A percentile compares a stretch with the other conserved stretches of the same genome.
phyloP scores from a whole-genome alignment of 1,140 invertebrate species.

The Aradophagus sp. region DNA sequence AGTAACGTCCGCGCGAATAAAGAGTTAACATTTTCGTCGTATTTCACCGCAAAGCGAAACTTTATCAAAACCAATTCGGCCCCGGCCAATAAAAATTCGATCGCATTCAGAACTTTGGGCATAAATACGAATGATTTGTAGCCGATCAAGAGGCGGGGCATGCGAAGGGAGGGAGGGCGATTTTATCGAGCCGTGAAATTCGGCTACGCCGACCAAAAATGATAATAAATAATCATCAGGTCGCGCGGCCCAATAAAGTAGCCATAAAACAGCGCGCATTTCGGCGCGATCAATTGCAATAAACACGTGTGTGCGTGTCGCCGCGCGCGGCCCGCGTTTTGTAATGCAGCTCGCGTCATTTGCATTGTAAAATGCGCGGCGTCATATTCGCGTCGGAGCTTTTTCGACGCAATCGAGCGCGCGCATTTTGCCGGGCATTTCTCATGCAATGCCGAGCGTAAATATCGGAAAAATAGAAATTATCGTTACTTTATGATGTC shows the following conservation, averaged over 20 bases:
- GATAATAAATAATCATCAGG: constrained; percentile 54
- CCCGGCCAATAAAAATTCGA: constrained; percentile 36
- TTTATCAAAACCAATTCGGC: constrained; percentile 37
- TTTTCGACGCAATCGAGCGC: constrained; percentile 51
- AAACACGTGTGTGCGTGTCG: constrained; percentile 51
- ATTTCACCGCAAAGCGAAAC: constrained; percentile 16
- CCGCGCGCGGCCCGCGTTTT: constrained; percentile 38
- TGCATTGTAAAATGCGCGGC: constrained; percentile 46
- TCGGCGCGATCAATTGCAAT: constrained; percentile 51
- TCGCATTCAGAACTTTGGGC: constrained; percentile 32
- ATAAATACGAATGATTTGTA: constrained; percentile 49
- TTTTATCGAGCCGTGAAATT: constrained; percentile 49
- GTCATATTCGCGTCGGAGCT: constrained; percentile 39
- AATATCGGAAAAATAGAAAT: constrained; percentile 56
- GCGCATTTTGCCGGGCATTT: constrained; percentile 42
- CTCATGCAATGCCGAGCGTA: constrained; percentile 47
- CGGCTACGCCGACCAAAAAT: constrained; percentile 22
- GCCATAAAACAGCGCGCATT: constrained; percentile 42
- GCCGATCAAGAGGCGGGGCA: too few relatives aligned
- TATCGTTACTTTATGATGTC: constrained; percentile 54
- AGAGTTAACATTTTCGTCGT: constrained; percentile 16
- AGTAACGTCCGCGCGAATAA: neutral
- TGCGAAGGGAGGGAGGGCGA: constrained; percentile 33
- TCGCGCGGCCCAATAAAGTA: constrained; percentile 43
- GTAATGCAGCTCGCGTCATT: constrained; percentile 38